Evolutionary conservation across 2,888 invertebrate species (phyloP), one percentile per base, ranked within the genome.

Genomic region (Nemoura dubitans): DNA sequence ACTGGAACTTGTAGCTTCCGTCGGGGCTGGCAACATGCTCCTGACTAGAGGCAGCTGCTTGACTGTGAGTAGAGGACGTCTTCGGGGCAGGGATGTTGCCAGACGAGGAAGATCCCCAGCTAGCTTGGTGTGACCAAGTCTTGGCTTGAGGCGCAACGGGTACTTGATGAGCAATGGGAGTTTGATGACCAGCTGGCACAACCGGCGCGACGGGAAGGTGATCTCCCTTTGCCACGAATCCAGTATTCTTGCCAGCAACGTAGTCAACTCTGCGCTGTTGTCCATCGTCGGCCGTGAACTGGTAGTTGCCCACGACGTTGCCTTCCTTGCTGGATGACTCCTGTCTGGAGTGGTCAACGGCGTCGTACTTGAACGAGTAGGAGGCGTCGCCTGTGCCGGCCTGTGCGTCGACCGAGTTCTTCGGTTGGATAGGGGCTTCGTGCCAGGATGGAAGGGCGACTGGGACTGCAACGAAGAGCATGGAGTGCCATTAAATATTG

Each of bases 1-100:
- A 90, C 78, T 90, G 89, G 86, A 91, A 91, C 42, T 90, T 90
- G 82, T 89, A 90, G 0, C 90, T 90, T 28, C 89, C 90, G 88
- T 90, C 90, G n/a, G 86, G 43, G 59, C 83, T 43, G 78, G 27
- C 21, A 21, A 25, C 81, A 0, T 85, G 5, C n/a, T 59, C 16
- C 21, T 29, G 76, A 25, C 27, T 83, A 25, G 42, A 25, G 85
- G 80, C 80, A 36, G 77, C 85, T 0, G 29, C 85, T 16, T 59
- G 14, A 29, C 29, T 5, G 16, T 43, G 77, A 43, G 3, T n/a
- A 16, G 28, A 27, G 21, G 36, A 0, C 42, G 25, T 21, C 14
- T 28, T 25, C 27, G 25, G 6, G 0, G 2, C 25, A 10, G 25
- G 81, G 27, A 0, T 14, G 81, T 30, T 10, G 59, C 6, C 59